Base-by-base conservation (phyloP, 92 coral and sea anemone species). In the Parazoanthus darwini region DNA sequence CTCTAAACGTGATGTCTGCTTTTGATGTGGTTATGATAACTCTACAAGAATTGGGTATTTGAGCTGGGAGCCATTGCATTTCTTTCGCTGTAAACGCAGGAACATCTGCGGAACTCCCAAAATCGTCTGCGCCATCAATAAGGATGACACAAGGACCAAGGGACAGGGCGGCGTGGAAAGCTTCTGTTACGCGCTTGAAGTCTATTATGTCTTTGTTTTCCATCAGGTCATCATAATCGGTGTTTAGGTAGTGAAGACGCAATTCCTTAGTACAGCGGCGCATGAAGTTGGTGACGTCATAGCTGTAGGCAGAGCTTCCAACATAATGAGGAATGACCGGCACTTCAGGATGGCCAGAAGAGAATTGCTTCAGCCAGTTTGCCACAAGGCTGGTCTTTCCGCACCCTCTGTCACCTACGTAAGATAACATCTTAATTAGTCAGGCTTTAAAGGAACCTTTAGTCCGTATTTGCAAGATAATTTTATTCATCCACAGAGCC, bases 211-310 rank as follows among this genome's bases (percentile, higher is more conserved):
- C 96, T 43, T 90, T 86, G 80, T 77, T 91, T 71, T 94, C 94
- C 37, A 85, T 84, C 68, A 74, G 75, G 82, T 88, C 94, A 75
- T 86, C 86, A 3, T 89, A 67, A 63, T 90, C 91, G 20, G 94
- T 93, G 66, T 92, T 96, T 65, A 93, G 93, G 75, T 90, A 97
- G 35, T 95, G 96, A 71, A 84, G 88, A 81, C 98, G 98, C 80
- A 97, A 93, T 92, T 95, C 98, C 43, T 86, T 82, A 54, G 98
- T 97, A 85, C 99, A 97, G 90, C 98, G 95, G 90, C 92, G 94
- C 99, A 97, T 95, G 90, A 95, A 91, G 90, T 91, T 92, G 18
- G 95, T 90, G 87, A 95, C 89, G 65, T 97, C 98, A 80, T 88
- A 86, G 80, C 97, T 93, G 84, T 92, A 89, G 56, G 95, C 89